Percentiles rank a stretch among this genome's conserved stretches.
phyloP scores from a whole-genome alignment of 2,797 vertebrate species.

The Hypotaenidia philippensis region DNA sequence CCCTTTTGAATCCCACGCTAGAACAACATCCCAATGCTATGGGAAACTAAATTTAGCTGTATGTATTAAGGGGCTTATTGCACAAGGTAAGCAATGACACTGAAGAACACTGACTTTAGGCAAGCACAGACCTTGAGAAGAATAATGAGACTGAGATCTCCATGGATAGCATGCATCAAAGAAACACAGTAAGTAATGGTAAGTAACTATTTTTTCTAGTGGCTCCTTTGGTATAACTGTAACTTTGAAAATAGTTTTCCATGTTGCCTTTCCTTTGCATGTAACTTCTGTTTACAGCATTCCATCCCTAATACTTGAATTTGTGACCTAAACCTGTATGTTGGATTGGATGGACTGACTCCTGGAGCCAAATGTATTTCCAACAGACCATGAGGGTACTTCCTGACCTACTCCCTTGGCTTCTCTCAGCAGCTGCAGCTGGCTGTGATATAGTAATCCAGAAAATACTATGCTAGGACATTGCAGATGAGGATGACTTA shows the following conservation, averaged over 20 bases:
- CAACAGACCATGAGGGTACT: not conserved
- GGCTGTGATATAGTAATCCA: not conserved
- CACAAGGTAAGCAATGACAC: rapidly evolving
- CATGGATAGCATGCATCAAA: not conserved
- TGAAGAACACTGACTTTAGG: not conserved
- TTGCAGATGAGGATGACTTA: not conserved
- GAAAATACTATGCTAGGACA: not conserved
- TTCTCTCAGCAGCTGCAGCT: not conserved
- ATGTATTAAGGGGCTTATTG: not conserved
- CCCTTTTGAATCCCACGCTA: not conserved
- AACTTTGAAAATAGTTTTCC: not conserved
- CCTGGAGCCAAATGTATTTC: not conserved
- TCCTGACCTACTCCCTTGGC: not conserved
- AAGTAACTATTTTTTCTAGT: not conserved
- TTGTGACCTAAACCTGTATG: not conserved
- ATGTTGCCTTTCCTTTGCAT: not conserved
- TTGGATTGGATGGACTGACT: not conserved
- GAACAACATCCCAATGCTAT: not conserved
- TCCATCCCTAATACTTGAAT: not conserved
- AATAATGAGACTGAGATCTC: not conserved
- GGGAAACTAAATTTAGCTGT: not conserved
- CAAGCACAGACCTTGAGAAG: not conserved
- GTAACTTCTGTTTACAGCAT: not conserved
- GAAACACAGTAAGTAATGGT: not conserved
- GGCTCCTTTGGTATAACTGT: not conserved